phyloP scores from a whole-genome alignment of 2,113 vertebrate genomes.

The Cheilinus undulatus region DNA sequence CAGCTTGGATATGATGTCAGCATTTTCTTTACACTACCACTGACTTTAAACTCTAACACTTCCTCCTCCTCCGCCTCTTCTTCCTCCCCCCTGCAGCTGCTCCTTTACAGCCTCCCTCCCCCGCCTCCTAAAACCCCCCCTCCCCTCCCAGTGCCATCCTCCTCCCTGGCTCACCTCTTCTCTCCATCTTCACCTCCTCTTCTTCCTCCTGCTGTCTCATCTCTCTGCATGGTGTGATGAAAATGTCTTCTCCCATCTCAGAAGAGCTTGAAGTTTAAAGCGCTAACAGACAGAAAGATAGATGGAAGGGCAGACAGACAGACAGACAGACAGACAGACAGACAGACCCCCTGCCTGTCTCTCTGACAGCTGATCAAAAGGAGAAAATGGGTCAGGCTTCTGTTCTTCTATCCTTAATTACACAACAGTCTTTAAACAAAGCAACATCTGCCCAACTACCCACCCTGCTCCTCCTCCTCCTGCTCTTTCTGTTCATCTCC shows the following conservation, averaged over 20 bases:
- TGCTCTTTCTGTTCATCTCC: constrained; percentile 28
- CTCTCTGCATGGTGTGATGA: too few relatives aligned
- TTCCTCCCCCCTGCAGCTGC: constrained; percentile 46
- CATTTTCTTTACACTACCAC: constrained; percentile 21
- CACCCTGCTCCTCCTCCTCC: constrained; percentile 47
- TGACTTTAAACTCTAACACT: constrained; percentile 49
- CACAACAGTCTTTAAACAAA: constrained; percentile 79
- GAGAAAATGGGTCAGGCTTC: constrained; percentile 78
- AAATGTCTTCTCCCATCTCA: not conserved
- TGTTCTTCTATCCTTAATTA: constrained; percentile 75
- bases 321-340: constrained; percentile 1
- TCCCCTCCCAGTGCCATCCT: not conserved
- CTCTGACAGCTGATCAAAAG: constrained; percentile 73
- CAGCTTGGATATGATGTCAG: constrained; percentile 23
- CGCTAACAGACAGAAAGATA: not conserved
- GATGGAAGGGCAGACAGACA: not conserved
- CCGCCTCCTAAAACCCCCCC: not conserved
- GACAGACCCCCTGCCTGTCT: constrained; percentile 56
- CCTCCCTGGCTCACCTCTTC: not conserved
- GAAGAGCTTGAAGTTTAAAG: constrained; percentile 33
- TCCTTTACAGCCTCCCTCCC: constrained; percentile 31
- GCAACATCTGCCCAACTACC: constrained; percentile 75
- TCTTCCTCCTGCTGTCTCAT: not conserved
- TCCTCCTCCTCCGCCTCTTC: constrained; percentile 31
- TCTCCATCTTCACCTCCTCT: not conserved